phyloP scores from a whole-genome alignment of 2,113 vertebrate genomes.

The Perca fluviatilis region DNA sequence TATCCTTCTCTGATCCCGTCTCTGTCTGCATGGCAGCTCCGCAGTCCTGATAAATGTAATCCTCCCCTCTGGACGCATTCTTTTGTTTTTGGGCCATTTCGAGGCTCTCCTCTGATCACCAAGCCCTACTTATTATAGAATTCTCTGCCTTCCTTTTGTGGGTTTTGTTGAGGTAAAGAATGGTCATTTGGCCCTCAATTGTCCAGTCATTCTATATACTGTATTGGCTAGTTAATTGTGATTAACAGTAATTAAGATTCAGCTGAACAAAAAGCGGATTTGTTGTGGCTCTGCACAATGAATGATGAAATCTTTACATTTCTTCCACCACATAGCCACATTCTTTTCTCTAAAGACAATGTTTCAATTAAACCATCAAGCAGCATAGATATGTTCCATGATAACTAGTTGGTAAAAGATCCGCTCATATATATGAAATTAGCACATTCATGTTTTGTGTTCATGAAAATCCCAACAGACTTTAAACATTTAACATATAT shows the following conservation, averaged over 20 bases:
- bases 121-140: conserved; percentile 54
- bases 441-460: neutral
- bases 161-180: conserved; percentile 67
- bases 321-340: conserved; percentile 19
- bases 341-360: conserved; percentile 32
- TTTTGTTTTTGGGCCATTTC: conserved; percentile 76
- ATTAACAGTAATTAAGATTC: conserved; percentile 78
- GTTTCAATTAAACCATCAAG: conserved; percentile 50
- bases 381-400: conserved; percentile 29
- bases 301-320: conserved; percentile 33
- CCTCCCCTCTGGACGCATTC: conserved; percentile 66
- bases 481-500: neutral
- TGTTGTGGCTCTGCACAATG: conserved; percentile 33
- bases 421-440: conserved; percentile 17
- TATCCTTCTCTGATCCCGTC: conserved; percentile 71
- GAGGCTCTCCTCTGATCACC: conserved; percentile 53
- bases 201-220: conserved; percentile 67
- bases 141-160: conserved; percentile 46
- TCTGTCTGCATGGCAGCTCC: conserved; percentile 52
- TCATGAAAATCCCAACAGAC: neutral
- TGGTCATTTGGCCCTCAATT: conserved; percentile 63
- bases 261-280: conserved; percentile 64
- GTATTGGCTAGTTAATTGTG: conserved; percentile 76
- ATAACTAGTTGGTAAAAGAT: conserved; percentile 36
- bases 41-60: conserved; percentile 73